These are phyloP conservation scores for Leptoclinus maculatus DNA, from an alignment of 2,797 vertebrate genomes.

Conservation along the genomic window DNA sequence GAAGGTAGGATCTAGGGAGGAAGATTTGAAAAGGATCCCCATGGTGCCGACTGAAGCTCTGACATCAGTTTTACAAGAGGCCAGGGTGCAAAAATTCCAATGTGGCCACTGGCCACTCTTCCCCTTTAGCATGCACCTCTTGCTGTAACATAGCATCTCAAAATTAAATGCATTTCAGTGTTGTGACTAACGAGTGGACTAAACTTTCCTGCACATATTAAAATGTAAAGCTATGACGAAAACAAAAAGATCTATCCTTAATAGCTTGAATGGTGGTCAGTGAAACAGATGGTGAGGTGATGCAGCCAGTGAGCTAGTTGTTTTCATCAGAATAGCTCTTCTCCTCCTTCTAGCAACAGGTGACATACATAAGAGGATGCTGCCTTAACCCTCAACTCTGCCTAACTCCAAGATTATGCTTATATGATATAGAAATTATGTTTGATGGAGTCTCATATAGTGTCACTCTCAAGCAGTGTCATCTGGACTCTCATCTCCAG, in stretches of 20 bases:
- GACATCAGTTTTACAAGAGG: neutral
- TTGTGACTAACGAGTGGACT: neutral
- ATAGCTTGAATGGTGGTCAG: neutral
- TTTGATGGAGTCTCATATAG: neutral
- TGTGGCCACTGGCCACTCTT: neutral
- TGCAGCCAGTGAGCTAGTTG: neutral
- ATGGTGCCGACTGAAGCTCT: neutral
- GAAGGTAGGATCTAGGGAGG: conserved; percentile 15
- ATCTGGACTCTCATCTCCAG: conserved; percentile 6
- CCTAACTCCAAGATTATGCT: neutral
- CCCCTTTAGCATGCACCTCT: neutral
- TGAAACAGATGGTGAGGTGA: conserved; percentile 8
- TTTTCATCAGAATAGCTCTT: conserved; percentile 5
- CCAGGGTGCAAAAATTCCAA: neutral
- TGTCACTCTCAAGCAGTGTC: conserved; percentile 83
- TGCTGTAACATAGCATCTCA: neutral
- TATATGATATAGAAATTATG: neutral
- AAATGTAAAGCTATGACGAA: neutral
- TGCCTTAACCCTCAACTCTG: neutral
- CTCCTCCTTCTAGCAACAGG: conserved; percentile 28
- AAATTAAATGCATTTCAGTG: neutral
- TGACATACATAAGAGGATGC: neutral
- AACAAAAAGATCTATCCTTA: neutral
- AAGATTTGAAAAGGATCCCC: conserved; percentile 3
- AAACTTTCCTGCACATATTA: neutral